Evolutionary conservation across 2,797 vertebrate genomes (phyloP), one percentile per base, ranked within the genome.

Genomic region (Scolopax rusticola): DNA sequence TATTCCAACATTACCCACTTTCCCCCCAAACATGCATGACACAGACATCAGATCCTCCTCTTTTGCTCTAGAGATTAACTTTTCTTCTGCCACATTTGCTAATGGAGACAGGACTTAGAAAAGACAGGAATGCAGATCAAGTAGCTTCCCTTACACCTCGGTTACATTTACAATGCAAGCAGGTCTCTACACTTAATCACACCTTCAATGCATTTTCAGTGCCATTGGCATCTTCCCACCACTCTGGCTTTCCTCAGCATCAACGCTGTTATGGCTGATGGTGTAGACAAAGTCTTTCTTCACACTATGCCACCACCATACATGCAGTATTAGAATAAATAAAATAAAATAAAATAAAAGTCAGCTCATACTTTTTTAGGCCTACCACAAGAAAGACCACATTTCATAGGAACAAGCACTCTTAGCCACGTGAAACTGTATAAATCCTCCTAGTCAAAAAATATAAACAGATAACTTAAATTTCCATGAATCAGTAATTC

Each of bases 401-500:
- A 74, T 93, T 83, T 59, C 50, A 75, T 20, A 57, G 36, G 56
- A 92, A 75, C 18, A 75, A 63, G 36, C 12, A 24, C 25, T 38
- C 36, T 83, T 80, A 80, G 50, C 78, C 54, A 41, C 47, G 40
- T 47, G 50, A 71, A 89, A 61, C 51, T 69, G 45, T 67, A 8
- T 43, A 86, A 83, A n/a, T 73, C 15, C 28, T 84, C 38, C 57
- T 67, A 73, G 30, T 50, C 32, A 91, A 93, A 95, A 93, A 89
- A 84, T 53, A 65, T n/a, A 64, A 90, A 53, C n/a, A 60, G 51
- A 80, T 80, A 8, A 28, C n/a, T 95, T 65, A 56, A 18, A 75
- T 80, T 93, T 81, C 56, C 43, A 78, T 86, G 53, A 90, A 73
- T 94, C 43, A 77, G 75, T 93, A 87, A 77, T 78, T 91, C 33